Evolutionary conservation across 1,140 invertebrate genomes (phyloP).

Genomic region (Apis cerana): DNA sequence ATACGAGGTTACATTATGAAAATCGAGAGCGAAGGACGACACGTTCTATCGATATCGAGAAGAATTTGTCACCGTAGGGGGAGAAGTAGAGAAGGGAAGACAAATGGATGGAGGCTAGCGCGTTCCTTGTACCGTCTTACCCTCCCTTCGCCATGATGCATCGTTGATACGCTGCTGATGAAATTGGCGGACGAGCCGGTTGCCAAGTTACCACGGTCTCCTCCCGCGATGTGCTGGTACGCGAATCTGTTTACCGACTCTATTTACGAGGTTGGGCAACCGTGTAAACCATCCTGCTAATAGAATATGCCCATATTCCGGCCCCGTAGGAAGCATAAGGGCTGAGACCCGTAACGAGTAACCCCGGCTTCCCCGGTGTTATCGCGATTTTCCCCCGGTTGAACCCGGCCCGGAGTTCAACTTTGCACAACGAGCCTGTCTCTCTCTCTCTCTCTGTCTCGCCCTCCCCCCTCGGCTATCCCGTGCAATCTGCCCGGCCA

Average conservation of each 20-base stretch:
- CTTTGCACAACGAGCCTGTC: slow-evolving; percentile 3
- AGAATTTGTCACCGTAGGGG: too few relatives aligned
- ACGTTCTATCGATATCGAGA: too few relatives aligned
- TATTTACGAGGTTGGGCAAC: slow-evolving; percentile 60
- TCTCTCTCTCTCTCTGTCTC: too few relatives aligned
- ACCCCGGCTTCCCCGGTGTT: slow-evolving; percentile 51
- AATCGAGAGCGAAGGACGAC: too few relatives aligned
- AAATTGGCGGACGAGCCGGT: slow-evolving; percentile 52
- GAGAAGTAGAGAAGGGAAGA: too few relatives aligned
- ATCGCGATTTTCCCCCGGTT: slow-evolving; percentile 57
- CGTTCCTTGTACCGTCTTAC: too few relatives aligned
- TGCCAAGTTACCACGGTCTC: slow-evolving; percentile 5
- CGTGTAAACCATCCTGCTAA: slow-evolving; percentile 66
- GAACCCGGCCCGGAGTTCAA: background rate
- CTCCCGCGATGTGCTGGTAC: background rate
- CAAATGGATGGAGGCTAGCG: too few relatives aligned
- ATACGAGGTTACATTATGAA: too few relatives aligned
- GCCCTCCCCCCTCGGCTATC: too few relatives aligned
- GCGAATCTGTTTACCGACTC: slow-evolving; percentile 63
- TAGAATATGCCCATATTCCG: slow-evolving; percentile 64
- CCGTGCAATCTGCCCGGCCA: background rate
- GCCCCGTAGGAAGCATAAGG: slow-evolving; percentile 54
- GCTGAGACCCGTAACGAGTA: slow-evolving; percentile 48
- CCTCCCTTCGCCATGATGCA: background rate
- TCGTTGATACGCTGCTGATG: slow-evolving; percentile 44